phyloP scores from a whole-genome alignment of 2,113 vertebrate species.

The Oryzias curvinotus region DNA sequence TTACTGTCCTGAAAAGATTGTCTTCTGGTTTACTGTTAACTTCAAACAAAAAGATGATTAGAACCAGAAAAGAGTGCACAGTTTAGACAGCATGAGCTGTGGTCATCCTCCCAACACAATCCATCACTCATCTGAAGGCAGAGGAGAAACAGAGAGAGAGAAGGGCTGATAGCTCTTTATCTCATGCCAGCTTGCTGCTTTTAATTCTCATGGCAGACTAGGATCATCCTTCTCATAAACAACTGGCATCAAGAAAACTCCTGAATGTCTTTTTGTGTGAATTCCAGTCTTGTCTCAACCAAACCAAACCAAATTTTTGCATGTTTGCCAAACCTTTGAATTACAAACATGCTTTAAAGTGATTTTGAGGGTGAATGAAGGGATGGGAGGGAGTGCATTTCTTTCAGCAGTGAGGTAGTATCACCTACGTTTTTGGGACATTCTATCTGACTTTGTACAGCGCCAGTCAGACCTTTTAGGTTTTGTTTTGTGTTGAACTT shows the following conservation, averaged over 20 bases:
- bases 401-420: too few species aligned
- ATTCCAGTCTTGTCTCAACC: conserved; percentile 32
- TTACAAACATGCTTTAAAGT: background rate
- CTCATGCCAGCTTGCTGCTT: conserved; percentile 69
- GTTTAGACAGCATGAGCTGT: conserved; percentile 40
- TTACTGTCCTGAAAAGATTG: conserved; percentile 30
- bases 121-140: conserved; percentile 44
- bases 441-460: too few species aligned
- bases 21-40: conserved; percentile 48
- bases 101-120: conserved; percentile 56
- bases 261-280: conserved; percentile 32
- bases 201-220: conserved; percentile 57
- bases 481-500: conserved; percentile 30
- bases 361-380: too few species aligned
- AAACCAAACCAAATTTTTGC: conserved; percentile 21
- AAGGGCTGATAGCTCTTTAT: conserved; percentile 54
- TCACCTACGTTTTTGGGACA: too few species aligned
- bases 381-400: too few species aligned
- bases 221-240: conserved; percentile 55
- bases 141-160: conserved; percentile 25
- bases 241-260: conserved; percentile 26
- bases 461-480: background rate
- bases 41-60: conserved; percentile 60
- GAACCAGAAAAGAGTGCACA: conserved; percentile 50
- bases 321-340: conserved; percentile 52